phyloP scores from a whole-genome alignment of 2,888 invertebrate species.

The Isotomurus palustris region DNA sequence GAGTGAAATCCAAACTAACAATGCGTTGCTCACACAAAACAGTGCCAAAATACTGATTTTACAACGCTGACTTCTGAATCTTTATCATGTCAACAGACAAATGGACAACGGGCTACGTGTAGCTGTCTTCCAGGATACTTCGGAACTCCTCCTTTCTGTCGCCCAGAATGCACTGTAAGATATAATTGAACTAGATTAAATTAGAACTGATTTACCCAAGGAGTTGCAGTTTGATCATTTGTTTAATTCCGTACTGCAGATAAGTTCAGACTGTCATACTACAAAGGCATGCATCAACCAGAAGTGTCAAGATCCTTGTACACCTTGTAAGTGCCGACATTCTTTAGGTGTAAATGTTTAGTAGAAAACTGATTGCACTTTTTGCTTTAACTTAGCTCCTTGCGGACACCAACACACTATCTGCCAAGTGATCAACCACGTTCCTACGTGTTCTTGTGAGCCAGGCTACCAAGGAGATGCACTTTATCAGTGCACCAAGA shows the following conservation, averaged over 20 bases:
- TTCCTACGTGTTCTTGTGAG: slow-evolving; percentile 63
- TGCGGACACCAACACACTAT: slow-evolving; percentile 67
- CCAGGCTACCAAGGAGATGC: slow-evolving; percentile 74
- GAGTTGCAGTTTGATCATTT: too few species aligned
- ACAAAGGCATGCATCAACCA: slow-evolving; percentile 49
- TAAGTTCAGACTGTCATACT: slow-evolving; percentile 49
- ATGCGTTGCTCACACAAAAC: neutral
- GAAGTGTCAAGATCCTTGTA: slow-evolving; percentile 48
- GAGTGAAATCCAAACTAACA: neutral
- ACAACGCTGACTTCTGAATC: too few species aligned
- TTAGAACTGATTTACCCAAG: too few species aligned
- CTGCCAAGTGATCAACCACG: slow-evolving; percentile 70
- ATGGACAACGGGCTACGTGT: slow-evolving; percentile 18
- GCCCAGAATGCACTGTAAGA: slow-evolving; percentile 66
- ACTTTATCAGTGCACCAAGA: slow-evolving; percentile 60
- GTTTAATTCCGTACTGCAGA: too few species aligned
- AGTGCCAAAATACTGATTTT: too few species aligned
- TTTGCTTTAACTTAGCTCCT: slow-evolving; percentile 15
- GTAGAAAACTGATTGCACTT: neutral
- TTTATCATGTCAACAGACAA: slow-evolving; percentile 18
- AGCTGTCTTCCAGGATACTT: slow-evolving; percentile 60
- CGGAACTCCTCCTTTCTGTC: slow-evolving; percentile 68
- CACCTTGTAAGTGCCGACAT: slow-evolving; percentile 31
- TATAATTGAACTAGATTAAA: neutral
- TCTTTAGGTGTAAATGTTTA: too few species aligned